A percentile compares a stretch with the other conserved stretches of the same genome.
phyloP scores from a whole-genome alignment of 2,113 vertebrate species.

The Rhombomys opimus region DNA sequence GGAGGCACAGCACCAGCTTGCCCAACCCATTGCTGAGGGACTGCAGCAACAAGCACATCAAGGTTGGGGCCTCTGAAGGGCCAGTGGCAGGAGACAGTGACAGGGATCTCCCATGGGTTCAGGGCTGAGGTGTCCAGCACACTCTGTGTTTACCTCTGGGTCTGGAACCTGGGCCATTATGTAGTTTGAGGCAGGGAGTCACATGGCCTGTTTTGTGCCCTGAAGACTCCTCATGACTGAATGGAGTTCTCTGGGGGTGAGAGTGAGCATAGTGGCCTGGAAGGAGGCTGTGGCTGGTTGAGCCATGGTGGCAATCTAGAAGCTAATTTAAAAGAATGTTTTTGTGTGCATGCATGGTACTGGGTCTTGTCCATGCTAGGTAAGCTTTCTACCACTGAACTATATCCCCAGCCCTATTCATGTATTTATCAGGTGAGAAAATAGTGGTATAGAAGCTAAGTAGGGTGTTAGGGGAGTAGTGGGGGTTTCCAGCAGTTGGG shows the following conservation, averaged over 20 bases:
- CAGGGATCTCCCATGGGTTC: neutral
- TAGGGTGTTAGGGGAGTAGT: neutral
- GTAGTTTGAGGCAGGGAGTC: neutral
- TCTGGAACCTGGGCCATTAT: neutral
- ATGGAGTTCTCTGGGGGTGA: no score
- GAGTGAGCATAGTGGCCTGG: neutral
- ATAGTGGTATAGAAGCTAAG: neutral
- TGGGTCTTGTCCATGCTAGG: neutral
- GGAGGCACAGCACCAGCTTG: constrained; percentile 94
- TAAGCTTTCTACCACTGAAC: neutral
- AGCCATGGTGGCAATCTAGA: neutral
- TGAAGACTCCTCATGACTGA: neutral
- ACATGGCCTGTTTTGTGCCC: neutral
- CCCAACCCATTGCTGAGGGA: constrained; percentile 96
- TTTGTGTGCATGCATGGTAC: neutral
- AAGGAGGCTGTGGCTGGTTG: neutral
- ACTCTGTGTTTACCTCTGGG: neutral
- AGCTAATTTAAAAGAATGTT: no score
- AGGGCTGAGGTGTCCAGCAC: neutral
- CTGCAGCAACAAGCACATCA: constrained; percentile 93
- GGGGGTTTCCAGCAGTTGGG: neutral
- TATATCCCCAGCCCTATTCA: neutral
- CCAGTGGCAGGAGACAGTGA: neutral
- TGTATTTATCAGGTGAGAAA: neutral
- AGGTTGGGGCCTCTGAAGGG: constrained; percentile 80